Conservation (phyloP, 1,140 invertebrate species). For the Sarcophaga bullata region DNA sequence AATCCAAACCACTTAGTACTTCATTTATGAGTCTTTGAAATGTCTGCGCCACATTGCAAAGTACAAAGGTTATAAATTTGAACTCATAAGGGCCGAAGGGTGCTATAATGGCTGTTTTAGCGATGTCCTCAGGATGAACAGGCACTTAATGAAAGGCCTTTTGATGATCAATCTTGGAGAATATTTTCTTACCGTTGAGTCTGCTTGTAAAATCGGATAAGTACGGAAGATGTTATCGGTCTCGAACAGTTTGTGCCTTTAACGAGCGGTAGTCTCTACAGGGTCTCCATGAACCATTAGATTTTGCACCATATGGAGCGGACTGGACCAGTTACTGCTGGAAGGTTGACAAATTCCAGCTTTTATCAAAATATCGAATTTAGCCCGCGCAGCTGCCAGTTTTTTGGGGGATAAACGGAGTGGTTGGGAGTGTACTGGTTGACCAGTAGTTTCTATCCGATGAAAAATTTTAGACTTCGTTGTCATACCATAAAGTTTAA, state of each 20-base stretch:
- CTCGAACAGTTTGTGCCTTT: not conserved
- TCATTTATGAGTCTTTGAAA: conserved; percentile 67
- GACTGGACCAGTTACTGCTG: conserved; percentile 51
- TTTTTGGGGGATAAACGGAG: not conserved
- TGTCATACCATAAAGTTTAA: not conserved
- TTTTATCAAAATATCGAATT: conserved; percentile 55
- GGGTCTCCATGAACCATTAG: conserved; percentile 61
- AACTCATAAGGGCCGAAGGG: conserved; percentile 65
- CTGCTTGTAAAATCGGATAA: too few species aligned
- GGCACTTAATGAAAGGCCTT: conserved; percentile 68
- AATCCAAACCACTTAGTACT: conserved; percentile 50
- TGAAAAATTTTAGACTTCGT: not conserved
- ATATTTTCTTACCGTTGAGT: conserved; percentile 54
- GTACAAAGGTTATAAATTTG: conserved; percentile 53
- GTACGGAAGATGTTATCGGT: conserved; percentile 61
- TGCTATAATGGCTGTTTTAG: conserved; percentile 61
- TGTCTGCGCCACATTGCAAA: conserved; percentile 59
- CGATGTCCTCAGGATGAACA: conserved; percentile 53
- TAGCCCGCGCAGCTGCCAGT: conserved; percentile 46
- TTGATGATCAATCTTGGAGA: conserved; percentile 64
- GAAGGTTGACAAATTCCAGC: conserved; percentile 56
- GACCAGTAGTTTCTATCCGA: not conserved
- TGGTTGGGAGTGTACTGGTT: not conserved
- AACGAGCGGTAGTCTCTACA: conserved; percentile 47
- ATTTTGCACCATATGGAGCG: conserved; percentile 64